Base-by-base conservation (phyloP, 1,140 invertebrate genomes). In the Atopsyche davidsoni region DNA sequence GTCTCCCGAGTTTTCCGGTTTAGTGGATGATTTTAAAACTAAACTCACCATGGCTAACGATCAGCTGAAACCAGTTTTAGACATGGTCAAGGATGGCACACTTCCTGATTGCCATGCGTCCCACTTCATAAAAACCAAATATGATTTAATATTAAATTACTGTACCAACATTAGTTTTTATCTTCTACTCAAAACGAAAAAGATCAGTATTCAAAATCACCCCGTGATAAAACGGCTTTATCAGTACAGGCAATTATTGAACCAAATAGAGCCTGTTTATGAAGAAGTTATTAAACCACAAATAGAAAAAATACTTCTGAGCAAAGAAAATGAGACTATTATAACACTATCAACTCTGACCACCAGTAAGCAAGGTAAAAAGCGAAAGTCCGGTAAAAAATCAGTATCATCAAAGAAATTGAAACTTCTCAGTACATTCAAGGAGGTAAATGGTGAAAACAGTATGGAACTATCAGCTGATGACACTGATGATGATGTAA, bases 161-260 rank as follows among this genome's bases (percentile, higher is more conserved):
- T 87, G 83, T 57, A 81, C 80, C 14, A 94, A 95, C 66, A 83
- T 95, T 16, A 79, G 79, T 19, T 93, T 89, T 69, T 96, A 93
- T 68, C 64, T 96, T 49, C 73, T 90, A 54, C 59, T 96, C 1
- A 94, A 92, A 75, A 73, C 80, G 32, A 84, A 84, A 64, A 80
- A 79, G 54, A 66, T 76, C 24, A 72, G 76, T 42, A 73, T 89
- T 13, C 78, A 82, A 58, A 80, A 82, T 52, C 93, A 96, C 78
- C 92, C 92, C 22, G 81, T 95, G 22, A 81, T 91, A 14, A 88
- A 89, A 67, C 73, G 85, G 51, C 69, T 96, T 17, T 80, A 86
- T 51, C 84, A 91, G 61, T 88, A 87, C 59, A 79, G 85, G 53
- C 76, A 89, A 65, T 72, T 92, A 45, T 66, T 92, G 17, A 77